Conservation (phyloP, 2,113 vertebrate genomes). For the Corydoras sp. region DNA sequence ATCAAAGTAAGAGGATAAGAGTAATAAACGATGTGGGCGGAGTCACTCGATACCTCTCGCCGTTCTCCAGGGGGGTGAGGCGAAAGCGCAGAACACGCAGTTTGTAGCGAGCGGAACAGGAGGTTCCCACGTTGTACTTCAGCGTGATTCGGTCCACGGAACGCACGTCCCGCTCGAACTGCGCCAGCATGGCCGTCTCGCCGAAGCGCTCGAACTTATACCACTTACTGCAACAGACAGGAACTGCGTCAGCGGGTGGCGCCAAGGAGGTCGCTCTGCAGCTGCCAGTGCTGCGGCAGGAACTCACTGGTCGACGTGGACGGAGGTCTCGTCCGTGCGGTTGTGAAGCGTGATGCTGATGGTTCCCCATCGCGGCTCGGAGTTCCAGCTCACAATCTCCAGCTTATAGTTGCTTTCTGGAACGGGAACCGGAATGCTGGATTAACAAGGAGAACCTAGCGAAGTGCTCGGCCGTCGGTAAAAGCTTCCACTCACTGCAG, state of each 20-base stretch:
- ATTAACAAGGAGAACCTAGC: no score
- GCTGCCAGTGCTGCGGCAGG: no score
- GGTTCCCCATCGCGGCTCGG: conserved; percentile 66
- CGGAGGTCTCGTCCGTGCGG: conserved; percentile 52
- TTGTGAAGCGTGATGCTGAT: conserved; percentile 71
- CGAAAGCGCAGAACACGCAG: conserved; percentile 78
- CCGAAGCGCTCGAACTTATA: conserved; percentile 70
- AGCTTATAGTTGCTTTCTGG: conserved; percentile 77
- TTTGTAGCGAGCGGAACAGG: conserved; percentile 70
- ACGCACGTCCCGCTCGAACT: conserved; percentile 73
- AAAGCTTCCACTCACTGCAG: conserved; percentile 56
- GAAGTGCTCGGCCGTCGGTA: no score
- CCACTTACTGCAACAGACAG: conserved; percentile 61
- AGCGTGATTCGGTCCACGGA: conserved; percentile 69
- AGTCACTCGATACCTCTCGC: conserved; percentile 62
- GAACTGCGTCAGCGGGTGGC: background rate
- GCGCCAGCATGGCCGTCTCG: conserved; percentile 67
- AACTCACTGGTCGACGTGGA: conserved; percentile 62
- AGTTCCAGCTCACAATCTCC: conserved; percentile 82
- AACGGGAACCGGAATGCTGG: background rate
- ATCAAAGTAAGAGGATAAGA: no score
- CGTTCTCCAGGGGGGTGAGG: conserved; percentile 59
- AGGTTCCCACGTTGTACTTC: conserved; percentile 68
- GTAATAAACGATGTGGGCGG: background rate
- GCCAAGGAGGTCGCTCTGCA: background rate